These are phyloP conservation scores for Miniopterus natalensis DNA, from an alignment of 2,113 vertebrate genomes.

Conservation along the genomic window DNA sequence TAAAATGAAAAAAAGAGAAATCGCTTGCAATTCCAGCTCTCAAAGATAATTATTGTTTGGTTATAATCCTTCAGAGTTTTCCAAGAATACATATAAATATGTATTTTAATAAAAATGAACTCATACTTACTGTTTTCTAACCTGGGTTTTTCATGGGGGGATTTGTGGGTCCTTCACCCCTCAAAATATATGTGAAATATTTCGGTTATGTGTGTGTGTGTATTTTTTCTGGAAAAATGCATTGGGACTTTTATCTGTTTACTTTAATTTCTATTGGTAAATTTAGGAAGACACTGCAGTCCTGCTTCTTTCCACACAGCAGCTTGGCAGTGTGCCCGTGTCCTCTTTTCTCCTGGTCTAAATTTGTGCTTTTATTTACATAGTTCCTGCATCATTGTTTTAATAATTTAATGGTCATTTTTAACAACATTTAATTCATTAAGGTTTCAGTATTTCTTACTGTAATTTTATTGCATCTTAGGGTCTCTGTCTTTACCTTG, in stretches of 20 bases:
- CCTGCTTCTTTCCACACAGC: background rate
- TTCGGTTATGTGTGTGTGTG: background rate
- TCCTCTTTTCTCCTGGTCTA: background rate
- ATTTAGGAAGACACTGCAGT: background rate
- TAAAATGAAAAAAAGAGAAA: background rate
- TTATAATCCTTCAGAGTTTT: background rate
- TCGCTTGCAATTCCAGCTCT: background rate
- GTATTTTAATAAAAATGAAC: background rate
- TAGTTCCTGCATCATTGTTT: background rate
- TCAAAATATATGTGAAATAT: background rate
- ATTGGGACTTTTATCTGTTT: background rate
- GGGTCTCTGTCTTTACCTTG: background rate
- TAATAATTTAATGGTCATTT: background rate
- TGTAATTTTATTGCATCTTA: slow-evolving; percentile 23
- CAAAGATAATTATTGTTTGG: background rate
- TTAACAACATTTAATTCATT: slow-evolving; percentile 25
- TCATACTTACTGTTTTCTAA: background rate
- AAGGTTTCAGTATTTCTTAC: slow-evolving; percentile 14
- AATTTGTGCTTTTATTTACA: background rate
- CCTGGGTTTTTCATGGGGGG: background rate
- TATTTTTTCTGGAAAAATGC: background rate
- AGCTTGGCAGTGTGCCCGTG: background rate
- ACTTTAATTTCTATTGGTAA: background rate
- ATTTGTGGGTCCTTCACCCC: background rate
- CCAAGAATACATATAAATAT: background rate